Evolutionary conservation across 2,888 invertebrate species (phyloP), one percentile per base, ranked within the genome.

Genomic region (Drosophila phalerata): DNA sequence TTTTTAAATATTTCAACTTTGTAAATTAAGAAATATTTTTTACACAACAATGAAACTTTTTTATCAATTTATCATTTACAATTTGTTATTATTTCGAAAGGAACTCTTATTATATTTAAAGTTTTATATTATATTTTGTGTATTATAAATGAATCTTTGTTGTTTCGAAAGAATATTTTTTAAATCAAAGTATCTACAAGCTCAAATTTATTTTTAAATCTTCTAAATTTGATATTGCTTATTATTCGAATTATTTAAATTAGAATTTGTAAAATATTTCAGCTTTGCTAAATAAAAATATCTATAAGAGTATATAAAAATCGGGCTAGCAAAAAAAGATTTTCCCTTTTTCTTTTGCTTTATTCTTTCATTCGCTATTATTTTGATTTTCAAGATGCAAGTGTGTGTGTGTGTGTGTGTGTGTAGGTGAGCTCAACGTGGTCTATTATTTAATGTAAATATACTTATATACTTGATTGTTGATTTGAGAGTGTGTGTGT

Each of bases 391-490:
- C 47, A 34, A 73, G 42, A 32, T 22, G n/a, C 34, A 11, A 17
- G 22, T 42, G 30, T 52, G 32, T 43, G 38, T 55, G 32, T 45
- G 9, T 38, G 11, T 49, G 63, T 62, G 43, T 61, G 25, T 38
- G 28, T 43, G 17, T 28, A 32, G 37, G 22, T 51, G 73, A 49
- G 77, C 58, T 70, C 77, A 77, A 77, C 81, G 76, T 80, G 77
- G 28, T 77, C 77, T 71, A 80, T 77, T 81, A 77, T 77, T 81
- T 68, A 77, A 81, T 76, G 77, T 71, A 70, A 65, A 61, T 76
- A 69, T 56, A 58, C 51, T 56, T 32, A 30, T 38, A 38, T 62
- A 32, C 17, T 42, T 57, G 30, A 67, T 19, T 38, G 45, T 34
- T 58, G 1, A 22, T 30, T 30, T 49, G 38, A 28, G 8, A 15